Evolutionary conservation across 2,888 invertebrate genomes (phyloP), one percentile per base, ranked within the genome.

Genomic region (Argyresthia goedartella): DNA sequence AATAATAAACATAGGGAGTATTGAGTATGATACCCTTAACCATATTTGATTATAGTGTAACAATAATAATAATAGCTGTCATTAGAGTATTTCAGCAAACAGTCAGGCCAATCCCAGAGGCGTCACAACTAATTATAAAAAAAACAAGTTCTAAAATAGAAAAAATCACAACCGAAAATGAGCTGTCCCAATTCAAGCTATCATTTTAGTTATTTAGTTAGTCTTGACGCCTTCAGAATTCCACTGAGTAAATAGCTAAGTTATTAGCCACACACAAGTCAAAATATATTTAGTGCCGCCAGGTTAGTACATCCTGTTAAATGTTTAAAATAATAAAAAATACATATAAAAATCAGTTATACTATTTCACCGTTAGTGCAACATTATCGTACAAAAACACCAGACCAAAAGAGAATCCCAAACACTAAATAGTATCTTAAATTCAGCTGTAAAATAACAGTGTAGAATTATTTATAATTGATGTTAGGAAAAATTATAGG

Each of bases 341-440:
- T 41, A 15, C 0, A 41, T 4, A 41, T 39, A 41, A 48, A 6
- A 36, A 8, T 35, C 14, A 49, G 49, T 42, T 49, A 49, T 49
- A 7, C 6, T 42, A 49, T 62, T 62, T 67, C 73, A 77, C 76
- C 66, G 56, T 76, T 76, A 81, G 77, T 79, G 71, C 80, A 81
- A 82, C 77, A 62, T 67, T 57, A 78, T 73, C 79, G 84, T 82
- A 85, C 84, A 84, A 84, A 80, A 71, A 75, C 16, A 13, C 74
- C 70, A 84, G 82, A 85, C 84, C 84, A 85, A 82, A 81, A 77
- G 66, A 62, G 10, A 65, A 67, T 69, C 73, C 77, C 78, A 79
- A 81, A 80, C 78, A 69, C 64, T 66, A 62, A 60, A 62, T 62
- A 63, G 58, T 63, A 69, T 70, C 62, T n/a, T 64, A 65, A 69